phyloP scores from a whole-genome alignment of 1,140 invertebrate species.

The Vanessa atalanta region DNA sequence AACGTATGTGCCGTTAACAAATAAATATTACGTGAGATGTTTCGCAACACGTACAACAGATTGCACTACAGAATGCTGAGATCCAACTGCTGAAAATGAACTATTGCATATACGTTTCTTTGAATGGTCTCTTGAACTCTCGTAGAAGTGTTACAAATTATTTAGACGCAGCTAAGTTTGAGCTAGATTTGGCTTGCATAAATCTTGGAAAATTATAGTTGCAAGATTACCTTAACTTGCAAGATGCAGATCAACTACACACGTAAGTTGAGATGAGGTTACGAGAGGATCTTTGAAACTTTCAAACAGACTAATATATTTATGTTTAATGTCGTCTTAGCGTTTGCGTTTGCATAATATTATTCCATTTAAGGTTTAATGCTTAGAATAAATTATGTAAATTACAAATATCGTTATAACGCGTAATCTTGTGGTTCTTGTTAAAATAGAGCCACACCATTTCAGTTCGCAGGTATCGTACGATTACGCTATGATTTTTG shows the following conservation, averaged over 20 bases:
- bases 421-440: too few species aligned
- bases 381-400: too few species aligned
- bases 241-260: conserved; percentile 5
- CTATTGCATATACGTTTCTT: conserved; percentile 26
- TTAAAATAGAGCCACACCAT: too few species aligned
- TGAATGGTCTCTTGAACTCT: conserved; percentile 30
- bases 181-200: conserved; percentile 24
- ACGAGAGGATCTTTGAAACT: neutral
- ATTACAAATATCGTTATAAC: too few species aligned
- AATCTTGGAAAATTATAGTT: conserved; percentile 20
- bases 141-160: conserved; percentile 30
- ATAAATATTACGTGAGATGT: too few species aligned
- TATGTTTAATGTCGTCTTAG: neutral
- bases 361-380: too few species aligned
- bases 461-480: too few species aligned
- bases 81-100: neutral
- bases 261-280: conserved; percentile 3
- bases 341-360: too few species aligned
- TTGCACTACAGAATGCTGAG: too few species aligned
- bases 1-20: too few species aligned
- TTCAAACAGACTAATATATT: conserved; percentile 1
- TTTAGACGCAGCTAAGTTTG: conserved; percentile 24
- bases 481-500: too few species aligned
- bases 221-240: neutral
- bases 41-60: too few species aligned